Conservation (phyloP, 2,797 vertebrate genomes). For the Squalus acanthias region DNA sequence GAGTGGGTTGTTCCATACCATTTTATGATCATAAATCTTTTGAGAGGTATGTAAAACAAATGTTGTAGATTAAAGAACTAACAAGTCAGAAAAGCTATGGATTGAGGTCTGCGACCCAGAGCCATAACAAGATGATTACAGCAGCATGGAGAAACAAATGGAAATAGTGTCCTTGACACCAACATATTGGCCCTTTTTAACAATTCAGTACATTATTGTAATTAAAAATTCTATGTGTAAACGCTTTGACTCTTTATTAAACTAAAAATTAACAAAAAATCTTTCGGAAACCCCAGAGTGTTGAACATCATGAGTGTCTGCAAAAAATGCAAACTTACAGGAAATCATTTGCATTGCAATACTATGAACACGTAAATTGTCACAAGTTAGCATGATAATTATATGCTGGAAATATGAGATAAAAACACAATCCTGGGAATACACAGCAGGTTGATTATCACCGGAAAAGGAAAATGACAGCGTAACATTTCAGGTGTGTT, state of each 20-base stretch:
- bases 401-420: too few species aligned
- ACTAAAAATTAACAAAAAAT: background rate
- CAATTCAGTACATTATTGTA: background rate
- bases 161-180: background rate
- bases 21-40: background rate
- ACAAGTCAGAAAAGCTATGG: background rate
- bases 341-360: too few species aligned
- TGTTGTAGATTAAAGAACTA: background rate
- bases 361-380: background rate
- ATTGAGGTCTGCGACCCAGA: background rate
- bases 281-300: background rate
- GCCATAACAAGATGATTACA: background rate
- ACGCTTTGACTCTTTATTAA: background rate
- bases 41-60: background rate
- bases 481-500: too few species aligned
- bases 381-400: background rate
- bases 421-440: too few species aligned
- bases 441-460: too few species aligned
- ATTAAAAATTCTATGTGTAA: background rate
- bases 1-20: background rate
- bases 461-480: too few species aligned
- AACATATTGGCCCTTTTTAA: background rate
- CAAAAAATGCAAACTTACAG: background rate
- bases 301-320: background rate
- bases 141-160: background rate